These are phyloP conservation scores for Uropetala carovei DNA, from an alignment of 2,888 invertebrate species.

Conservation along the genomic window DNA sequence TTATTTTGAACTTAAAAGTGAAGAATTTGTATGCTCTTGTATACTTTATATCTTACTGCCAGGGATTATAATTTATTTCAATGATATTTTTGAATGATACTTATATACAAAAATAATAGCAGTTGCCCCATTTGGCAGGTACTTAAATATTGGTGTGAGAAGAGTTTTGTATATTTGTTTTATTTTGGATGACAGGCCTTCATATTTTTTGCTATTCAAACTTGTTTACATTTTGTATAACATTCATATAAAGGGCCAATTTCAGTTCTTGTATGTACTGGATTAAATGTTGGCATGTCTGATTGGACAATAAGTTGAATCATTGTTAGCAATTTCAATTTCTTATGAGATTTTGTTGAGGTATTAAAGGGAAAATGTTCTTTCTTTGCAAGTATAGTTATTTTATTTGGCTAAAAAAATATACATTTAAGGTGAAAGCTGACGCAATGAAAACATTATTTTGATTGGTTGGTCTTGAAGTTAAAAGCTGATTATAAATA, in stretches of 20 bases:
- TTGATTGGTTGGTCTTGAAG: background rate
- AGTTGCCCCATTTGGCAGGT: conserved; percentile 53
- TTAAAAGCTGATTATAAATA: background rate
- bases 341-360: background rate
- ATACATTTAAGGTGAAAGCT: no score
- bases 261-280: background rate
- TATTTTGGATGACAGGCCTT: conserved; percentile 33
- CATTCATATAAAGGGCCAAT: background rate
- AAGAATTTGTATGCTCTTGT: conserved; percentile 32
- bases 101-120: conserved; percentile 1
- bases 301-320: background rate
- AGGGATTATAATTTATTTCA: conserved; percentile 51
- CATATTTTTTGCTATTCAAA: conserved; percentile 43
- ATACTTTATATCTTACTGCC: conserved; percentile 52
- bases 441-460: background rate
- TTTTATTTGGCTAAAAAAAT: background rate
- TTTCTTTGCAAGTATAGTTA: background rate
- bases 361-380: conserved; percentile 18
- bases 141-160: conserved; percentile 30
- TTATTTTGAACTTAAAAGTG: conserved; percentile 57
- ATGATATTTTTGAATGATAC: conserved; percentile 46
- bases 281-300: conserved; percentile 7
- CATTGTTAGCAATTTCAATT: background rate
- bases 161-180: conserved; percentile 50
- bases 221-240: background rate